phyloP scores from a whole-genome alignment of 2,113 vertebrate genomes.

The Cyanoramphus novaezelandiae region DNA sequence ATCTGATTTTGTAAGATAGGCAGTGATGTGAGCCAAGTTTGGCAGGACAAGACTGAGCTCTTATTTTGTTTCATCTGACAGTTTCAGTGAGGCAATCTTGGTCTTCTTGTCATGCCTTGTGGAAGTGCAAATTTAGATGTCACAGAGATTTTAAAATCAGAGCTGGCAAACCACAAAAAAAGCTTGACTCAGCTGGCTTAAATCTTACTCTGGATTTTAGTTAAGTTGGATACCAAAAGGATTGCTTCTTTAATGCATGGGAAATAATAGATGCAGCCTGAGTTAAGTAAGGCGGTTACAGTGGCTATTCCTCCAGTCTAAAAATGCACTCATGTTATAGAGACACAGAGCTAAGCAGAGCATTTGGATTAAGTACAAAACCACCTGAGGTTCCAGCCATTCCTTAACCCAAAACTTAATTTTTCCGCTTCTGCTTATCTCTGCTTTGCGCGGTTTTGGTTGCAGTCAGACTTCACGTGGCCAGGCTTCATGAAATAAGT shows the following conservation, averaged over 20 bases:
- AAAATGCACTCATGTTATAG: not conserved
- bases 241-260: constrained; percentile 15
- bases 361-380: not conserved
- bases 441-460: not conserved
- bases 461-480: not conserved
- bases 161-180: constrained; percentile 38
- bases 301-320: not conserved
- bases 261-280: constrained; percentile 6
- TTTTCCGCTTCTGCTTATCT: constrained; percentile 30
- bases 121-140: constrained; percentile 62
- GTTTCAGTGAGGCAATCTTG: constrained; percentile 37
- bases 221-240: constrained; percentile 30
- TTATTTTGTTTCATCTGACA: constrained; percentile 58
- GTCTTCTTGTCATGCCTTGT: constrained; percentile 41
- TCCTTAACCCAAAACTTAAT: not conserved
- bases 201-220: constrained; percentile 35
- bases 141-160: constrained; percentile 49
- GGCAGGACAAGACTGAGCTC: constrained; percentile 35
- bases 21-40: constrained; percentile 50
- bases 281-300: constrained; percentile 3
- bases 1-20: constrained; percentile 56
- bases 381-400: not conserved
- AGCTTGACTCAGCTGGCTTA: constrained; percentile 35
- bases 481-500: not conserved
- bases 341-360: not conserved